Percentiles rank a stretch among this genome's conserved stretches.
Conservation (phyloP, 2,888 invertebrate genomes). For the Mimumesa dahlbomi region DNA sequence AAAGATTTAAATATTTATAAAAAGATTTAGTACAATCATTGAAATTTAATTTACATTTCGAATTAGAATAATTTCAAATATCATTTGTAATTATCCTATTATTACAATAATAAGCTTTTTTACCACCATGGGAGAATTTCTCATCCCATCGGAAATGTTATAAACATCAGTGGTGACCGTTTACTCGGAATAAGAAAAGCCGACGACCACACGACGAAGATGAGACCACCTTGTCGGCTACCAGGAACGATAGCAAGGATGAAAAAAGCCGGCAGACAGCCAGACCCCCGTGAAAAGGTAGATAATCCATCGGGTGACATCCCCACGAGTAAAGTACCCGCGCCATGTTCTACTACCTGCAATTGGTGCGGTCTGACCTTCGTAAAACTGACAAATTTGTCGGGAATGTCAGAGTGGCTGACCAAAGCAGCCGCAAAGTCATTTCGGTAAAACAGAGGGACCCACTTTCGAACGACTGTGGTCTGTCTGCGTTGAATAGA, state of each 20-base stretch:
- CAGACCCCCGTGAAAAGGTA: slow-evolving; percentile 52
- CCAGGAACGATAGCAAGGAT: slow-evolving; percentile 41
- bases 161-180: slow-evolving; percentile 34
- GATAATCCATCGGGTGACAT: slow-evolving; percentile 54
- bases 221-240: slow-evolving; percentile 53
- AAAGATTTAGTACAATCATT: neutral
- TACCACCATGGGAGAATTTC: too few relatives aligned
- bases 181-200: slow-evolving; percentile 33
- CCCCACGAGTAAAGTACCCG: slow-evolving; percentile 14
- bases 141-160: slow-evolving; percentile 36
- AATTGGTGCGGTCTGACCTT: slow-evolving; percentile 14
- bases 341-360: slow-evolving; percentile 24
- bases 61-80: too few relatives aligned
- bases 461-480: too few relatives aligned
- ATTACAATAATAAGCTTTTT: too few relatives aligned
- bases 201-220: slow-evolving; percentile 2
- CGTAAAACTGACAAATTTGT: slow-evolving; percentile 35
- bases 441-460: too few relatives aligned
- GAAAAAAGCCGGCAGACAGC: slow-evolving; percentile 52
- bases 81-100: too few relatives aligned
- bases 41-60: neutral
- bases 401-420: slow-evolving; percentile 20
- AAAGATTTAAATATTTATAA: too few relatives aligned
- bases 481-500: too few relatives aligned
- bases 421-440: neutral